Evolutionary conservation across 2,888 invertebrate genomes (phyloP).

Genomic region (Automeris io): DNA sequence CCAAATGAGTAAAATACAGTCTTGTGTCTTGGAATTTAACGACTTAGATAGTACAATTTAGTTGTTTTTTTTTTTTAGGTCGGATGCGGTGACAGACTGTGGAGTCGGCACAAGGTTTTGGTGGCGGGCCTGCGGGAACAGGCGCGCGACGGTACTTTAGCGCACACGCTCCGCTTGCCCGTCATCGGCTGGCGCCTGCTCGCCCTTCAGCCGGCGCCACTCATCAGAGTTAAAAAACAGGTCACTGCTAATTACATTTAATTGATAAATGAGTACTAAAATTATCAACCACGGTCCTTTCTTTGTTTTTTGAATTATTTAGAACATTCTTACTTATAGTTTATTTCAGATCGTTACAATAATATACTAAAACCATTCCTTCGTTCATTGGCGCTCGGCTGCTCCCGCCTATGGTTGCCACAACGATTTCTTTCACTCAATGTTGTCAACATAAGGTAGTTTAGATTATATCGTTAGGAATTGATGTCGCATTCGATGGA

Average conservation of each 20-base stretch:
- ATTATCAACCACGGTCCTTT: no score
- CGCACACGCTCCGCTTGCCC: slow-evolving; percentile 81
- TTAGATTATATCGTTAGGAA: no score
- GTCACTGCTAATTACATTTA: slow-evolving; percentile 22
- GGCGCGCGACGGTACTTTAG: slow-evolving; percentile 83
- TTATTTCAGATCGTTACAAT: no score
- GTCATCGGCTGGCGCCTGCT: slow-evolving; percentile 83
- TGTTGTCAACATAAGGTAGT: no score
- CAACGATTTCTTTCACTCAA: no score
- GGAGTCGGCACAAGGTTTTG: slow-evolving; percentile 80
- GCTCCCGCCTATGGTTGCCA: no score
- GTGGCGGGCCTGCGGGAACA: slow-evolving; percentile 83
- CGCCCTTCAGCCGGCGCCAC: slow-evolving; percentile 41
- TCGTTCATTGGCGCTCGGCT: background rate
- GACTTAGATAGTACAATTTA: no score
- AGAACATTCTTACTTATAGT: background rate
- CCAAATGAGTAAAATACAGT: no score
- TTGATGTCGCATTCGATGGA: no score
- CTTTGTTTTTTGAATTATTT: background rate
- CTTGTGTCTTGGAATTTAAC: no score
- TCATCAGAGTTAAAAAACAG: slow-evolving; percentile 52
- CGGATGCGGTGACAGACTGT: slow-evolving; percentile 84
- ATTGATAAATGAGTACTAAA: no score
- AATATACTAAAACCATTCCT: background rate
- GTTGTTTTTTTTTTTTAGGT: slow-evolving; percentile 68